phyloP scores from a whole-genome alignment of 2,797 vertebrate species.

The Oryzias sinensis region DNA sequence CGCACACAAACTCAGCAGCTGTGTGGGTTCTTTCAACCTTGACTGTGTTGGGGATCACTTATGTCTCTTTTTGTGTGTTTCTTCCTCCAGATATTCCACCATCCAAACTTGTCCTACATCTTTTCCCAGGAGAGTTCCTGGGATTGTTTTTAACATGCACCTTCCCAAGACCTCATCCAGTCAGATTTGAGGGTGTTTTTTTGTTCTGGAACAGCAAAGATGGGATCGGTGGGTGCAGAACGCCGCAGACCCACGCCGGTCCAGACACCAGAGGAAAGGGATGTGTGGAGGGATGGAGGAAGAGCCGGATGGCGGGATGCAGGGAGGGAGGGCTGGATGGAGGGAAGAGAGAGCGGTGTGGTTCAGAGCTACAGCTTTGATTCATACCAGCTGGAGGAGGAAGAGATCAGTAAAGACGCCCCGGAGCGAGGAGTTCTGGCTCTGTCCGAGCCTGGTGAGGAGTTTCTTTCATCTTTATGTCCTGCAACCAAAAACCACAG shows the following conservation, averaged over 20 bases:
- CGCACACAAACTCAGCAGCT: conserved; percentile 7
- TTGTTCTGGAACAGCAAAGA: conserved; percentile 43
- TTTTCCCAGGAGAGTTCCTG: conserved; percentile 23
- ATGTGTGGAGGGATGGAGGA: conserved; percentile 64
- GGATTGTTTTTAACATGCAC: conserved; percentile 47
- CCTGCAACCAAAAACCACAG: conserved; percentile 13
- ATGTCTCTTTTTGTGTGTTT: conserved; percentile 13
- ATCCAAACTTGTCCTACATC: conserved; percentile 41
- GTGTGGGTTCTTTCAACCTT: conserved; percentile 26
- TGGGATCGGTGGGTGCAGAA: conserved; percentile 84
- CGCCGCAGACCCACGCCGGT: conserved; percentile 79
- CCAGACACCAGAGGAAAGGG: conserved; percentile 72
- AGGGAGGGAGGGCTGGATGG: conserved; percentile 61
- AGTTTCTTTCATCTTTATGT: conserved; percentile 21
- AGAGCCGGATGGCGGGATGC: conserved; percentile 61
- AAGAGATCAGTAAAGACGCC: conserved; percentile 78
- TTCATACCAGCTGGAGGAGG: conserved; percentile 91
- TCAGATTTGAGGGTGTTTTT: conserved; percentile 8
- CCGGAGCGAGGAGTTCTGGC: conserved; percentile 84
- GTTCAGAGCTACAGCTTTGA: conserved; percentile 95
- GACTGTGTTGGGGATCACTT: conserved; percentile 31
- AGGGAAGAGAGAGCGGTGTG: conserved; percentile 73
- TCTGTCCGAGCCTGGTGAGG: conserved; percentile 87
- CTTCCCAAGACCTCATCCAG: conserved; percentile 10
- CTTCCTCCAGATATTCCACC: conserved; percentile 46